Base-by-base conservation (phyloP, 2,888 invertebrate genomes). In the Gari tellinella region DNA sequence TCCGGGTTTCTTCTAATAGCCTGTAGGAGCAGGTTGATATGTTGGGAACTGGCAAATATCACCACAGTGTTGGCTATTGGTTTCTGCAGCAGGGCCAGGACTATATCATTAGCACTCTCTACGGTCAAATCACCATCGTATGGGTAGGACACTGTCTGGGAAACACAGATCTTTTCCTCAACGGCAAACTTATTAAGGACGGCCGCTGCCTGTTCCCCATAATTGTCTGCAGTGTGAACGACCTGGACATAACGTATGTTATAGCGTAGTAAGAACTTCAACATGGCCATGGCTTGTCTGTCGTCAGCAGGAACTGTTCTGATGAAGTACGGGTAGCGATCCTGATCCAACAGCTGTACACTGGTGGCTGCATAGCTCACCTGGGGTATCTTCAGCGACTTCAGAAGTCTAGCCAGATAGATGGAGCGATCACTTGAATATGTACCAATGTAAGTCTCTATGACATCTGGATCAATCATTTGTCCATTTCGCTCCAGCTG, bases 241-340 rank as follows among this genome's bases (percentile, higher is more conserved):
- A 91, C 86, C 69, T 92, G 92, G 1, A 93, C 90, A 72, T 92
- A 92, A 31, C 89, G 86, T 82, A 93, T 90, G 45, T 91, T 86
- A 64, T 89, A 87, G 53, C 88, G 80, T 46, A 89, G 84, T 45
- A 93, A 83, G 40, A 92, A 88, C 31, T 86, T 84, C 2, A 92
- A 81, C 69, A 92, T 88, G 2, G 90, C 90, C 25, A 86, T 66
- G 0, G 85, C 81, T 61, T 85, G 87, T n/a, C 85, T 81, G 65
- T 86, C 85, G 49, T 90, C 90, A 5, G 87, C 79, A 0, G 89
- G 89, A 14, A 89, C 87, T 1, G 89, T 88, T 17, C 88, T 81
- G 61, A 83, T 70, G 78, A 89, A 90, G 66, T 81, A 86, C 2
- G 90, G 89, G 56, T 87, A 90, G 14, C 82, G 26, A 14, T 83